Percentiles rank a stretch among this genome's conserved stretches.
Evolutionary conservation across 1,140 invertebrate genomes (phyloP).

Genomic region (Grapholita molesta): DNA sequence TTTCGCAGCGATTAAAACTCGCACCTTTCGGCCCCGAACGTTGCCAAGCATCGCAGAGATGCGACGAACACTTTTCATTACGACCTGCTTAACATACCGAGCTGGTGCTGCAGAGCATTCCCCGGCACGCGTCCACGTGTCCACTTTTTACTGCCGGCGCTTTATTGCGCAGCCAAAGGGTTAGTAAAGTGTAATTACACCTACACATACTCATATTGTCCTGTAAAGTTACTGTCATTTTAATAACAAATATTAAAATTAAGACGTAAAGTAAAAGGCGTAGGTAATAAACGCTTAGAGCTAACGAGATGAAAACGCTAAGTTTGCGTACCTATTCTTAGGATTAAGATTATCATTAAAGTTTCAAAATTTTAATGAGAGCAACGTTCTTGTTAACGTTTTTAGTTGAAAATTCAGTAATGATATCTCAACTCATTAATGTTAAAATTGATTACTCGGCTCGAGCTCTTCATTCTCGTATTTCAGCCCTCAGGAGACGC

Average conservation of each 20-base stretch:
- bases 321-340: slow-evolving; percentile 3
- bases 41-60: slow-evolving; percentile 35
- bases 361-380: slow-evolving; percentile 17
- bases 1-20: slow-evolving; percentile 14
- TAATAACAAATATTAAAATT: slow-evolving; percentile 16
- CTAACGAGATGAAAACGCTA: slow-evolving; percentile 12
- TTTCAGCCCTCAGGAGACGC: slow-evolving; percentile 50
- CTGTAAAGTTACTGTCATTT: background rate
- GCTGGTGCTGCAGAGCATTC: slow-evolving; percentile 28
- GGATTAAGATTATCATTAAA: slow-evolving; percentile 10
- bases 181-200: background rate
- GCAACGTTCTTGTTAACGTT: slow-evolving; percentile 19
- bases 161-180: slow-evolving; percentile 26
- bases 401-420: slow-evolving; percentile 30
- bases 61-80: slow-evolving; percentile 55
- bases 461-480: slow-evolving; percentile 43
- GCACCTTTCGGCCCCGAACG: slow-evolving; percentile 29
- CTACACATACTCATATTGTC: background rate
- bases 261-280: slow-evolving; percentile 14
- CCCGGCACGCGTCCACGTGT: slow-evolving; percentile 17
- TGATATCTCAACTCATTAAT: slow-evolving; percentile 1
- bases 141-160: slow-evolving; percentile 35
- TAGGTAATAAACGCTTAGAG: slow-evolving; percentile 4
- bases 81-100: slow-evolving; percentile 58
- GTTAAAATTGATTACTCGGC: slow-evolving; percentile 26